Conservation (phyloP, 2,113 vertebrate genomes). For the Tretioscincus oriximinensis region DNA sequence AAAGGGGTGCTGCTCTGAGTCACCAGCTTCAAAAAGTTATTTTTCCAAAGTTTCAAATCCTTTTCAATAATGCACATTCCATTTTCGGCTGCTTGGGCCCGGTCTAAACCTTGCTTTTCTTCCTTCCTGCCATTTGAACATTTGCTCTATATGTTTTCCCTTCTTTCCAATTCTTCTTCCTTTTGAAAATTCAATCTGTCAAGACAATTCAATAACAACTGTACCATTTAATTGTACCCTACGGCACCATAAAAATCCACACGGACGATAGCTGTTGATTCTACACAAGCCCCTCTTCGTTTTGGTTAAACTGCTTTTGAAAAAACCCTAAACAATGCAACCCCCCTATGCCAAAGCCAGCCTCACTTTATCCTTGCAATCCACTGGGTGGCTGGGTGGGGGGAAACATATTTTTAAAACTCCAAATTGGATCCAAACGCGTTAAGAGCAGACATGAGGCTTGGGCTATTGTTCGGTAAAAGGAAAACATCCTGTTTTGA, state of each 20-base stretch:
- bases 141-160: neutral
- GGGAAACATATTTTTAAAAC: constrained; percentile 9
- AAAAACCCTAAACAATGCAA: constrained; percentile 28
- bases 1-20: neutral
- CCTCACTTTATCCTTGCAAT: neutral
- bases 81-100: neutral
- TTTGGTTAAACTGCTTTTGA: constrained; percentile 36
- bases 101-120: neutral
- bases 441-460: constrained; percentile 14
- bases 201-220: constrained; percentile 54
- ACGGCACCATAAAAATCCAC: constrained; percentile 44
- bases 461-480: constrained; percentile 36
- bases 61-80: neutral
- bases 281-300: rapidly evolving
- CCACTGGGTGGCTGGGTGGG: neutral
- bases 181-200: constrained; percentile 50
- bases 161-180: neutral
- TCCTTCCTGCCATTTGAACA: neutral
- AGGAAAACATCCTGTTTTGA: constrained; percentile 56
- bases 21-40: neutral
- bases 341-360: neutral
- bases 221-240: constrained; percentile 47
- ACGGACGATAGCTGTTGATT: constrained; percentile 24
- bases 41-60: neutral
- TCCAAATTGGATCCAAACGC: constrained; percentile 1